Conservation (phyloP, 2,797 vertebrate genomes). For the Sandelia bainsii region DNA sequence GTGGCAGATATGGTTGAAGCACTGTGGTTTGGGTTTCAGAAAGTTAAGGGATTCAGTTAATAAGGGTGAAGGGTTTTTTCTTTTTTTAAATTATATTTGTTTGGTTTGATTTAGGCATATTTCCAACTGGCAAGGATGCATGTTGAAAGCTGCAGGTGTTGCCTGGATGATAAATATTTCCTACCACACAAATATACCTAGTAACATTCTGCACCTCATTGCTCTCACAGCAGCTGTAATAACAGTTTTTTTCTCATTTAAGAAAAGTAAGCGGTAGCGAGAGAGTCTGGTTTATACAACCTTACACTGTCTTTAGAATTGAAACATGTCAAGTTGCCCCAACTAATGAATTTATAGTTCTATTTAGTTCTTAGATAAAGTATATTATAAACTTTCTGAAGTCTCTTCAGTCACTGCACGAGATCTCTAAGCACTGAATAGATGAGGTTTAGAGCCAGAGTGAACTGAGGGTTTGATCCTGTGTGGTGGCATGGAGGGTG, state of each 20-base stretch:
- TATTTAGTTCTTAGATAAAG: constrained; percentile 12
- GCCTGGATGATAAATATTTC: constrained; percentile 50
- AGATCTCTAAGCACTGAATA: neutral
- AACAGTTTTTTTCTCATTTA: constrained; percentile 15
- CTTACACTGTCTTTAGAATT: neutral
- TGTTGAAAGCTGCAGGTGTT: constrained; percentile 46
- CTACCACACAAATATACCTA: constrained; percentile 35
- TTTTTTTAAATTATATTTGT: constrained; percentile 37
- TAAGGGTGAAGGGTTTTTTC: constrained; percentile 39
- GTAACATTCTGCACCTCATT: constrained; percentile 25
- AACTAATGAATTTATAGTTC: neutral
- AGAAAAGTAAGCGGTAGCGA: constrained; percentile 21
- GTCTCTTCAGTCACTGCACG: neutral
- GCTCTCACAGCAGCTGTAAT: constrained; percentile 34
- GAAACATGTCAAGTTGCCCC: constrained; percentile 12
- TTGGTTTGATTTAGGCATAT: constrained; percentile 24
- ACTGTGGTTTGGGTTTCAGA: constrained; percentile 56
- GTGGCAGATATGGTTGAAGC: constrained; percentile 54
- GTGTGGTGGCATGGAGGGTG: constrained; percentile 76
- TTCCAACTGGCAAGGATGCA: constrained; percentile 27
- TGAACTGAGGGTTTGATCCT: constrained; percentile 55
- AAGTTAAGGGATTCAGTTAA: constrained; percentile 39
- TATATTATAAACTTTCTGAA: neutral
- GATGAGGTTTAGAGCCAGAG: constrained; percentile 39
- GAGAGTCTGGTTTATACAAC: constrained; percentile 13